These are phyloP conservation scores for Pterostichus madidus DNA, from an alignment of 2,888 invertebrate species.

Conservation along the genomic window DNA sequence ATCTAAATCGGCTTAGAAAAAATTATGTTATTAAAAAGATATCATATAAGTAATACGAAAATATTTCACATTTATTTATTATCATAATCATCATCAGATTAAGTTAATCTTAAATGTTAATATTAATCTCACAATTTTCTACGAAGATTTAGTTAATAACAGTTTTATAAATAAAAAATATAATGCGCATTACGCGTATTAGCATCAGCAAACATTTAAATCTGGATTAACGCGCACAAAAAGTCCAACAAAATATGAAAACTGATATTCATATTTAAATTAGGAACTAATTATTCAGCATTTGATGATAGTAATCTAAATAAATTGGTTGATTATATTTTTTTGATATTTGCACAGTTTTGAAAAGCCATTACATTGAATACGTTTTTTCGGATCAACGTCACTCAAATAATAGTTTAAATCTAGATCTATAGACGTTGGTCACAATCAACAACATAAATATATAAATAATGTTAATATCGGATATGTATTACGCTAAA, in stretches of 20 bases:
- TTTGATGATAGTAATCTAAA: constrained; percentile 50
- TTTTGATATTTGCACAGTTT: constrained; percentile 48
- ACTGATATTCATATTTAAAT: constrained; percentile 43
- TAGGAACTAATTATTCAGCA: constrained; percentile 28
- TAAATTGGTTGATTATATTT: constrained; percentile 47
- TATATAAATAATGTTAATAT: constrained; percentile 54
- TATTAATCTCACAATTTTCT: no score
- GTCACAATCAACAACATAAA: constrained; percentile 31
- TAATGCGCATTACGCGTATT: neutral
- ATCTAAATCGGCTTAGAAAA: no score
- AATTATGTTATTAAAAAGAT: no score
- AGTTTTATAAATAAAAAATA: no score
- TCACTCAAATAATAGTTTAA: constrained; percentile 41
- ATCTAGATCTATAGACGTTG: constrained; percentile 47
- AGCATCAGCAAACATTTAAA: constrained; percentile 38
- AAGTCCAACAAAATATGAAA: constrained; percentile 27
- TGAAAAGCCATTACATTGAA: constrained; percentile 45
- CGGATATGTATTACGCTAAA: constrained; percentile 24
- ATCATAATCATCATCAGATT: no score
- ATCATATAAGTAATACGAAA: no score
- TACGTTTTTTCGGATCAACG: constrained; percentile 49
- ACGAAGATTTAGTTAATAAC: no score
- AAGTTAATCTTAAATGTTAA: no score
- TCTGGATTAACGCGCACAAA: constrained; percentile 27
- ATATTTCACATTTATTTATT: no score